phyloP scores from a whole-genome alignment of 2,113 vertebrate species.

The Hassar affinis region DNA sequence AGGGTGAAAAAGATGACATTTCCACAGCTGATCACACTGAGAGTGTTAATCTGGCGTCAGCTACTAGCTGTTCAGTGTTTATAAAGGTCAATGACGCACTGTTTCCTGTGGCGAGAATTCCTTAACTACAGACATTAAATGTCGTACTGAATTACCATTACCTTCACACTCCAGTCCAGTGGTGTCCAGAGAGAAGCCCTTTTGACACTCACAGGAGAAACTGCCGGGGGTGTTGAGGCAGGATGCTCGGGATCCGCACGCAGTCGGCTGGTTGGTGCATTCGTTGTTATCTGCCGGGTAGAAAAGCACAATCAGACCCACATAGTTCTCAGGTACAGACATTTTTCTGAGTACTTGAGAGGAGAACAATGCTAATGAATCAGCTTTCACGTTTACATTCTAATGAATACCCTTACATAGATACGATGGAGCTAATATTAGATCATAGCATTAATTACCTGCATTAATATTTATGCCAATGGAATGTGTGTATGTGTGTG shows the following conservation, averaged over 20 bases:
- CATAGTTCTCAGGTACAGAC: neutral
- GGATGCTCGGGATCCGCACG: slow-evolving; percentile 78
- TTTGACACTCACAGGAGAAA: slow-evolving; percentile 89
- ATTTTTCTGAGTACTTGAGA: neutral
- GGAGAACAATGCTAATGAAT: neutral
- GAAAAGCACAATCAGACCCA: slow-evolving; percentile 5
- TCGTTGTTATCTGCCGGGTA: slow-evolving; percentile 83
- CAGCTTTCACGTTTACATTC: neutral
- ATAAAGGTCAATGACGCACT: neutral
- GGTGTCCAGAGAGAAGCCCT: slow-evolving; percentile 84
- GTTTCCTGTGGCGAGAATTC: neutral
- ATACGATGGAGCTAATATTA: neutral
- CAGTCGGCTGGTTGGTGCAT: slow-evolving; percentile 74
- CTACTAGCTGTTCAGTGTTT: neutral
- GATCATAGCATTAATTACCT: neutral
- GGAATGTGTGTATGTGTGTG: too few species aligned
- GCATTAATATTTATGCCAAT: too few species aligned
- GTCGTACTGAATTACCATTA: slow-evolving; percentile 52
- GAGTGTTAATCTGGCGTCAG: neutral
- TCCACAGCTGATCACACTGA: neutral
- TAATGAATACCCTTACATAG: slow-evolving; percentile 4
- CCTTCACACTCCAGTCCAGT: slow-evolving; percentile 84
- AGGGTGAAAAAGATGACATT: neutral
- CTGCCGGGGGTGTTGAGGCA: slow-evolving; percentile 87
- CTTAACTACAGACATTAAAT: neutral